Percentiles rank a stretch among this genome's conserved stretches.
Conservation (phyloP, 1,140 invertebrate species). For the Rhagoletis zephyria region DNA sequence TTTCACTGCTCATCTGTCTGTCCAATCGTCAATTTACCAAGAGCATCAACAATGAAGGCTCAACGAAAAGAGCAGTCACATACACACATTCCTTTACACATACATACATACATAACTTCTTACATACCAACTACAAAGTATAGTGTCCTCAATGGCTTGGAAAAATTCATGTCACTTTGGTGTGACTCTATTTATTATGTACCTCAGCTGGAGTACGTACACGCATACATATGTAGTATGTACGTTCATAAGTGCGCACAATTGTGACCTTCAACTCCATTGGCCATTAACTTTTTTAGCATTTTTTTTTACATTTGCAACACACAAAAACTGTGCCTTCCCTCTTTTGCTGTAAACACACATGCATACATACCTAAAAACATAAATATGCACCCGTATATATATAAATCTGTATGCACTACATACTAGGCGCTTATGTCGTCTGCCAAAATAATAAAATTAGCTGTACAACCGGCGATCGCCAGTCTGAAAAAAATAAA, state of each 20-base stretch:
- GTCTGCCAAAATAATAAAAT: slow-evolving; percentile 37
- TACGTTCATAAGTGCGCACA: not conserved
- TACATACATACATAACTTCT: not conserved
- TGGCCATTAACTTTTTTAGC: not conserved
- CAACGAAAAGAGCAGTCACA: not conserved
- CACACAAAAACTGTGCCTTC: too few species aligned
- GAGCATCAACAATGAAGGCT: not conserved
- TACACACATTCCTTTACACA: not conserved
- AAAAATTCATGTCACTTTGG: slow-evolving; percentile 19
- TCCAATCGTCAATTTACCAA: not conserved
- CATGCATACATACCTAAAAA: too few species aligned
- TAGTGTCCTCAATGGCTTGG: slow-evolving; percentile 8
- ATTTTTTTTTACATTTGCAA: not conserved
- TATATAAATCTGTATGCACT: not conserved
- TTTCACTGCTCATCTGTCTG: slow-evolving; percentile 18
- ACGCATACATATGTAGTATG: not conserved
- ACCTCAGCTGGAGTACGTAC: not conserved
- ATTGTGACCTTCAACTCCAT: slow-evolving; percentile 27
- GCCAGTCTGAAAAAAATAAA: not conserved
- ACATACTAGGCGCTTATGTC: not conserved
- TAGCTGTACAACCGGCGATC: not conserved
- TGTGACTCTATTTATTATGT: not conserved
- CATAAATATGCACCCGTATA: too few species aligned
- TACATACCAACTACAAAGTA: not conserved
- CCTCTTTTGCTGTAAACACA: too few species aligned